Evolutionary conservation across 2,113 vertebrate genomes (phyloP).

Genomic region (Peucedramus taeniatus): DNA sequence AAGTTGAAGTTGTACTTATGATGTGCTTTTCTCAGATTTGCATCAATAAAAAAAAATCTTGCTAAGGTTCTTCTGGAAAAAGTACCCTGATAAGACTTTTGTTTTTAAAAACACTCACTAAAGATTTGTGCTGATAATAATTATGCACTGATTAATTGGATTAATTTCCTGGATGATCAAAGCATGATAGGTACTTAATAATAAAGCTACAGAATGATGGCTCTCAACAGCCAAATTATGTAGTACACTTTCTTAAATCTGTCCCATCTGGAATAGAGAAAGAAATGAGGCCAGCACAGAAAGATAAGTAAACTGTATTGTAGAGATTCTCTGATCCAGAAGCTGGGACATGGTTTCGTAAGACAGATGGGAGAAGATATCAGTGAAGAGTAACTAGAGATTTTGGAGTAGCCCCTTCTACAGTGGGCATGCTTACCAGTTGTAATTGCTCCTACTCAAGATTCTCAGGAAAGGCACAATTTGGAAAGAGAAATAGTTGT

Average conservation of each 20-base stretch:
- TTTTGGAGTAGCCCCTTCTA: neutral
- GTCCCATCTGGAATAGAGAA: neutral
- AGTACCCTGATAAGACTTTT: neutral
- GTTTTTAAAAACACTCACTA: neutral
- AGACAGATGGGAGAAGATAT: neutral
- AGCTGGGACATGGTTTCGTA: neutral
- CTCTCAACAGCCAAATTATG: neutral
- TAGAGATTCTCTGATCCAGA: neutral
- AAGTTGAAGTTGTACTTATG: neutral
- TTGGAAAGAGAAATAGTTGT: neutral
- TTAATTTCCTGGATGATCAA: slow-evolving; percentile 41
- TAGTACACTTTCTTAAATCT: neutral
- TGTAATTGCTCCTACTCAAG: neutral
- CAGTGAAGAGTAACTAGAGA: neutral
- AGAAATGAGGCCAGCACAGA: neutral
- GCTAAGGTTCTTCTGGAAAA: neutral
- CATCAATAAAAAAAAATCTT: neutral
- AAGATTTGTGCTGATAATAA: slow-evolving; percentile 9
- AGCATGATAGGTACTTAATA: slow-evolving; percentile 4
- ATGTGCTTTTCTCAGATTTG: neutral
- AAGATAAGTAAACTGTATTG: neutral
- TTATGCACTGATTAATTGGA: neutral
- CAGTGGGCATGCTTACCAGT: accelerated
- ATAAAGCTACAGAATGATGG: neutral
- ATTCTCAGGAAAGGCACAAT: neutral